Evolutionary conservation across 92 coral and sea anemone genomes (phyloP), one percentile per base, ranked within the genome.

Genomic region (Scolanthus callimorphus): DNA sequence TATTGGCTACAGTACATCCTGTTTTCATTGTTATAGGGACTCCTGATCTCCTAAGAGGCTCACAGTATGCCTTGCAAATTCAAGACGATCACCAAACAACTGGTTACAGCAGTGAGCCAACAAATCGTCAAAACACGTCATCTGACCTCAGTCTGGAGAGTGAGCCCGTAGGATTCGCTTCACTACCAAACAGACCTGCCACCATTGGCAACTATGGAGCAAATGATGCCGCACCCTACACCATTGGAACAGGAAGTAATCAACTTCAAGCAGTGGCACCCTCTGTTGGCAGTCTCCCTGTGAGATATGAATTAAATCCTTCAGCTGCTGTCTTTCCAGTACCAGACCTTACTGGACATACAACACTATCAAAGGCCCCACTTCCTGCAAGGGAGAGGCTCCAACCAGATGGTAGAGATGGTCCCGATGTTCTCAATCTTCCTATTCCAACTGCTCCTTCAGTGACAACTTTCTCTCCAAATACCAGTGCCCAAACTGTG

Each of bases 331-430:
- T 4, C 12, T 6, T 46, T 9, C 23, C 8, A 4, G 15, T 6
- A 34, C 52, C 52, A 9, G 19, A 46, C 4, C 52, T 19, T 6
- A 46, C 4, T 19, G 17, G 11, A 46, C 52, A 46, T 6, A 21
- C 52, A 10, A 4, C 39, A 20, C 4, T 60, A 24, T 49, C 67
- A 15, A 69, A 63, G 39, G 41, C 75, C 1, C 80, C 83, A 11
- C 70, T 75, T 70, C 61, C 96, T 10, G 81, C 99, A 30, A 85
- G 87, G 30, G 96, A 94, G 71, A 67, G 99, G 41, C 85, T 90
- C 19, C 99, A 94, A 27, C 99, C 99, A 9, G 96, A 89, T 57
- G 99, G 99, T 22, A 73, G 97, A 27, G 97, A 91, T 58, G 97
- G 97, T 1, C 73, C 92, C 13, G 99, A 94, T 43, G 62, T 77